Conservation (phyloP, 1,140 invertebrate species). For the Drosophila sp. region DNA sequence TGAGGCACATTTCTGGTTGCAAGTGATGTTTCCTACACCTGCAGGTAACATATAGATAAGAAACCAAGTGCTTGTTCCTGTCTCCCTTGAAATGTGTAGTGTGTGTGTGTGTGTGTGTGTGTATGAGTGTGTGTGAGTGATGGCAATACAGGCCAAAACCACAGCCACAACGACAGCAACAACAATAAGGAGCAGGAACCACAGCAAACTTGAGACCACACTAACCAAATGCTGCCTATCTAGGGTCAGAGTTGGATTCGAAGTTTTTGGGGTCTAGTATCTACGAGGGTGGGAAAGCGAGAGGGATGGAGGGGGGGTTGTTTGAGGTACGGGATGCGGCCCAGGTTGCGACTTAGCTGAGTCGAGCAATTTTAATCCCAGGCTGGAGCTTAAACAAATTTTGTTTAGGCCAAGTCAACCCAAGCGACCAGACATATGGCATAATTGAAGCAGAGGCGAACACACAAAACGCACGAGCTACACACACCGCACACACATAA, state of each 20-base stretch:
- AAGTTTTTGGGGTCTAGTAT: neutral
- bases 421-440: conserved; percentile 64
- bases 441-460: conserved; percentile 69
- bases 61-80: conserved; percentile 4
- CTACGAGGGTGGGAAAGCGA: too few relatives aligned
- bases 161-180: conserved; percentile 4
- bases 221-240: conserved; percentile 49
- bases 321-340: conserved; percentile 9
- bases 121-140: conserved; percentile 8
- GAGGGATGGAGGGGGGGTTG: too few relatives aligned
- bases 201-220: conserved; percentile 64
- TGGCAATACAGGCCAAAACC: conserved; percentile 28
- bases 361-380: conserved; percentile 73
- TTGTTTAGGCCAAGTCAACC: conserved; percentile 61
- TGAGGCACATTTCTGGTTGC: conserved; percentile 53
- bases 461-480: conserved; percentile 11
- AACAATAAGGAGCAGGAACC: conserved; percentile 40
- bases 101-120: neutral
- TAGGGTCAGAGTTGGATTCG: conserved; percentile 21
- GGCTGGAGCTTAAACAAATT: conserved; percentile 78
- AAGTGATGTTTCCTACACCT: neutral
- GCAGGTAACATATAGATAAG: conserved; percentile 1
- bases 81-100: neutral
- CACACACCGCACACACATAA: neutral
- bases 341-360: conserved; percentile 43